Evolutionary conservation across 2,888 invertebrate species (phyloP).

Genomic region (Allacma fusca): DNA sequence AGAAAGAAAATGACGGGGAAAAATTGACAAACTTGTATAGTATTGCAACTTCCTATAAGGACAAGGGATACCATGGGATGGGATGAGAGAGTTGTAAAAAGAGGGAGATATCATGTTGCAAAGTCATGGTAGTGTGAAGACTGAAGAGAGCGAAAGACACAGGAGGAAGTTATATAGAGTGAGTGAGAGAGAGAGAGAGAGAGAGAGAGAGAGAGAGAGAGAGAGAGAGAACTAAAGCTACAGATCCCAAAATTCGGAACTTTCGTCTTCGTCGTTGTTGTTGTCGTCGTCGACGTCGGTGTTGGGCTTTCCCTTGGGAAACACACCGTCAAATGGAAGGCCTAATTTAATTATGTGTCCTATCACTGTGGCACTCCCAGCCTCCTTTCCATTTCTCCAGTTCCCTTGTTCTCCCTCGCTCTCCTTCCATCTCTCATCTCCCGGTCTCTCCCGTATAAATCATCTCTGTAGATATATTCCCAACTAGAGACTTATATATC

Average conservation of each 20-base stretch:
- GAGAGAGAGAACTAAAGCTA: conserved; percentile 35
- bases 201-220: conserved; percentile 29
- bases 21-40: conserved; percentile 6
- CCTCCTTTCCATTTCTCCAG: conserved; percentile 44
- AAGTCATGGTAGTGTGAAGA: conserved; percentile 11
- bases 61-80: background rate
- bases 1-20: background rate
- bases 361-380: conserved; percentile 60
- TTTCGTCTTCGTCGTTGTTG: conserved; percentile 31
- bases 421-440: conserved; percentile 13
- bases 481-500: too few relatives aligned
- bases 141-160: conserved; percentile 39
- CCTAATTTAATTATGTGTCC: conserved; percentile 75
- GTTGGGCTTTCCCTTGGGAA: conserved; percentile 60
- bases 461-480: background rate
- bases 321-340: conserved; percentile 77
- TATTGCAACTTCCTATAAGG: background rate
- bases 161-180: conserved; percentile 26
- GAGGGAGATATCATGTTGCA: conserved; percentile 40
- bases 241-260: conserved; percentile 34
- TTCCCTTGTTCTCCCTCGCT: conserved; percentile 47
- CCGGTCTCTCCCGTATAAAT: background rate
- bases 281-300: conserved; percentile 43
- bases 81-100: conserved; percentile 18
- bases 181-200: conserved; percentile 28